Conservation (phyloP, 2,113 vertebrate species). For the Synodontis membranacea region DNA sequence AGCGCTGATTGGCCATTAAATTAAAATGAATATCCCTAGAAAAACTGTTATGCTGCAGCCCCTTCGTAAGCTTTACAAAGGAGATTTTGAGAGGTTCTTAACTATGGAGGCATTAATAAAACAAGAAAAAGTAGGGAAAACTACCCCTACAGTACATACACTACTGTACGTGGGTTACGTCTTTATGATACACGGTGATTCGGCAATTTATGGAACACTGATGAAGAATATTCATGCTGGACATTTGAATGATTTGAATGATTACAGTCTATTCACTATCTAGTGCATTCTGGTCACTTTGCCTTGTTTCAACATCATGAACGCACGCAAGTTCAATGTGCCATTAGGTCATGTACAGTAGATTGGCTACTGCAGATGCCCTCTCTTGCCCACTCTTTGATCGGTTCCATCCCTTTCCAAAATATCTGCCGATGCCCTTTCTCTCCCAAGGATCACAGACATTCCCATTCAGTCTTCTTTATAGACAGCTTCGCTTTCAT, state of each 20-base stretch:
- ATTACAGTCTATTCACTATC: background rate
- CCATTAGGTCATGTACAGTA: background rate
- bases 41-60: slow-evolving; percentile 10
- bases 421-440: background rate
- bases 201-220: background rate
- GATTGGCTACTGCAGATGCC: background rate
- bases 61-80: background rate
- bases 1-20: slow-evolving; percentile 45
- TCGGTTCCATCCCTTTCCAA: background rate
- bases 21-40: slow-evolving; percentile 18
- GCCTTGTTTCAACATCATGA: background rate
- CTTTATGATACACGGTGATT: background rate
- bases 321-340: background rate
- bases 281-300: background rate
- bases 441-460: background rate
- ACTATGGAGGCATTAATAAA: background rate
- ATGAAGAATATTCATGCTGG: background rate
- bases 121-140: background rate
- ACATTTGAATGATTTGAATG: background rate
- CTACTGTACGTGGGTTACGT: background rate
- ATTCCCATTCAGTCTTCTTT: background rate
- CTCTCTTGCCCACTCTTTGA: background rate
- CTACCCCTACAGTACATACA: background rate
- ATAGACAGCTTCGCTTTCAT: background rate
- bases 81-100: background rate